Evolutionary conservation across 2,797 vertebrate genomes (phyloP).

Genomic region (Gallinago nigripennis): DNA sequence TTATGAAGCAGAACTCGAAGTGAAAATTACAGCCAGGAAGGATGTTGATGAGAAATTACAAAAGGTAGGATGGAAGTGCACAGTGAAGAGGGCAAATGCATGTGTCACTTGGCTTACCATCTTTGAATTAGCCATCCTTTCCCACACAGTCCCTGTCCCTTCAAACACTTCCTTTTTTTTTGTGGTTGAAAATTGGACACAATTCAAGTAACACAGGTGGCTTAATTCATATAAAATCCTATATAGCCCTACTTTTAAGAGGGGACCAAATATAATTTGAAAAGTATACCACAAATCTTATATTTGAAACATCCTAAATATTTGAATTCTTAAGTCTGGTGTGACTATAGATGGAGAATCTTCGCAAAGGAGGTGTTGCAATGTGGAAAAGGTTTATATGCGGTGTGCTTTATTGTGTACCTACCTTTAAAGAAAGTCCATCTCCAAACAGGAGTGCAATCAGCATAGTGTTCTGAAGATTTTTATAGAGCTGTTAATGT

Average conservation of each 20-base stretch:
- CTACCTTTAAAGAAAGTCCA: not conserved
- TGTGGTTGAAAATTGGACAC: not conserved
- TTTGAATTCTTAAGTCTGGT: not conserved
- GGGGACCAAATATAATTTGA: not conserved
- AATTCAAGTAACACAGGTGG: not conserved
- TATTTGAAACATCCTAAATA: not conserved
- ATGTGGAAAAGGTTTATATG: not conserved
- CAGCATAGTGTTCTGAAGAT: not conserved
- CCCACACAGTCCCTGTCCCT: accelerated
- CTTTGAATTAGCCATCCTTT: not conserved
- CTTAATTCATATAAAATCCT: not conserved
- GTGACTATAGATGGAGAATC: not conserved
- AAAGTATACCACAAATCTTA: not conserved
- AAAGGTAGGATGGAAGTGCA: constrained; percentile 78
- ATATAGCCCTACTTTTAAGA: not conserved
- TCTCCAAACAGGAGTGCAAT: not conserved
- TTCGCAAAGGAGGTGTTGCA: not conserved
- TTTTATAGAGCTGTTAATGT: not conserved
- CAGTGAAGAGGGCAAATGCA: not conserved
- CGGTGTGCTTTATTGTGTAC: not conserved
- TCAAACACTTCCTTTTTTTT: not conserved
- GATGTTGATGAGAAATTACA: constrained; percentile 87
- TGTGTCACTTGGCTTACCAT: not conserved
- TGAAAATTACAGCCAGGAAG: constrained; percentile 90
- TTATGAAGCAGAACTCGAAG: constrained; percentile 92